phyloP scores from a whole-genome alignment of 2,888 invertebrate genomes.

The Ennomos erosarius region DNA sequence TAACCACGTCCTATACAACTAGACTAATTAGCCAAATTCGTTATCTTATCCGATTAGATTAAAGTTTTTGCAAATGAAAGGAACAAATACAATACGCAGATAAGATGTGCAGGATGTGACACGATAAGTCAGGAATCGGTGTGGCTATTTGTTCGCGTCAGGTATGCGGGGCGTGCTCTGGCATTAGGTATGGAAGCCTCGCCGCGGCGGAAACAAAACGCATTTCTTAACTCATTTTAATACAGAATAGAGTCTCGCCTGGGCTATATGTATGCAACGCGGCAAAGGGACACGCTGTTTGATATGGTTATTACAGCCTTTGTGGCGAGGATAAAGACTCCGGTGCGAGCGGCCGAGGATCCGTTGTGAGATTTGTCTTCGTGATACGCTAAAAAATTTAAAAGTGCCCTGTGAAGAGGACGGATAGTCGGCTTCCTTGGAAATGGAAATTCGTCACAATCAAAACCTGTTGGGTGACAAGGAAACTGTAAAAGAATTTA shows the following conservation, averaged over 20 bases:
- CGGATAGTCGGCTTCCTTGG: constrained; percentile 68
- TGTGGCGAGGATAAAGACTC: constrained; percentile 75
- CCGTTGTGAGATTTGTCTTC: constrained; percentile 76
- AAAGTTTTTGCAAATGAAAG: constrained; percentile 27
- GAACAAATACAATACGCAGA: constrained; percentile 34
- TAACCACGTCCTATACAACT: constrained; percentile 39
- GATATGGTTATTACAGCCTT: constrained; percentile 85
- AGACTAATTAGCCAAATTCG: constrained; percentile 42
- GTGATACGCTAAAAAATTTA: constrained; percentile 80
- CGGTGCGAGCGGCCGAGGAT: constrained; percentile 67
- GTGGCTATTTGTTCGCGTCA: constrained; percentile 49
- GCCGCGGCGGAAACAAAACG: constrained; percentile 76
- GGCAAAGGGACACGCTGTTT: constrained; percentile 81
- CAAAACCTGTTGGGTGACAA: constrained; percentile 67
- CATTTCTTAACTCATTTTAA: constrained; percentile 77
- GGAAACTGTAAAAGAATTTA: constrained; percentile 59
- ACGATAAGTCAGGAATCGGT: constrained; percentile 39
- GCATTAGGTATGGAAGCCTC: constrained; percentile 73
- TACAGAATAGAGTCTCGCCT: constrained; percentile 67
- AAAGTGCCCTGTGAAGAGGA: constrained; percentile 55
- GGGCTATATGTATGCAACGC: constrained; percentile 80
- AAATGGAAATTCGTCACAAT: constrained; percentile 72
- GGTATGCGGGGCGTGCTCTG: constrained; percentile 60
- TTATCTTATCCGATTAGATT: constrained; percentile 34
- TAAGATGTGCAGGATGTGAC: constrained; percentile 37